Evolutionary conservation across 92 coral and sea anemone species (phyloP).

Genomic region (Bergia sp.): DNA sequence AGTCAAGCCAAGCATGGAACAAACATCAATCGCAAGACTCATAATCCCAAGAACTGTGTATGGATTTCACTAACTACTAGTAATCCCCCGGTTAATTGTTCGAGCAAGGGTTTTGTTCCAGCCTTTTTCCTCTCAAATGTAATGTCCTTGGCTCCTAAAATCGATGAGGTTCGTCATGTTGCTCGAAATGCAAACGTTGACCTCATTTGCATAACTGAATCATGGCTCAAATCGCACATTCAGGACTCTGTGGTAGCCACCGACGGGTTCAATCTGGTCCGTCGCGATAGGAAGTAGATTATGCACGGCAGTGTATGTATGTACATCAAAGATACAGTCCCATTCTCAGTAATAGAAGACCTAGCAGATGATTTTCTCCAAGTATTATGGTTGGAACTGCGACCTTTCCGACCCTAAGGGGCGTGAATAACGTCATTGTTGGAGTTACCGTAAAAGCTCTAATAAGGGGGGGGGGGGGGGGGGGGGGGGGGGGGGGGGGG

Average conservation of each 20-base stretch:
- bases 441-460: background rate
- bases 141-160: background rate
- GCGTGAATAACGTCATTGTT: background rate
- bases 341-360: slow-evolving; percentile 6
- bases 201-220: slow-evolving; percentile 16
- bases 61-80: background rate
- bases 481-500: too few relatives aligned
- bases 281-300: background rate
- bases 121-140: slow-evolving; percentile 7
- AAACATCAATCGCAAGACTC: background rate
- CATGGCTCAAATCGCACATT: slow-evolving; percentile 18
- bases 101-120: slow-evolving; percentile 14
- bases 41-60: slow-evolving; percentile 1
- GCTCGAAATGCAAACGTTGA: background rate
- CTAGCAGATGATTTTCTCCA: slow-evolving; percentile 27
- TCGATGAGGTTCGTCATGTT: slow-evolving; percentile 16
- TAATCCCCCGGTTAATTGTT: background rate
- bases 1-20: too few relatives aligned
- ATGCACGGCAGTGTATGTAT: slow-evolving; percentile 1
- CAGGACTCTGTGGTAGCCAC: background rate
- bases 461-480: too few relatives aligned
- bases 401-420: slow-evolving; percentile 11
- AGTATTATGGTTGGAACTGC: slow-evolving; percentile 16
- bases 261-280: slow-evolving; percentile 8
- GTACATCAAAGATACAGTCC: slow-evolving; percentile 21